Conservation (phyloP, 2,888 invertebrate genomes). For the Magallana nippona region DNA sequence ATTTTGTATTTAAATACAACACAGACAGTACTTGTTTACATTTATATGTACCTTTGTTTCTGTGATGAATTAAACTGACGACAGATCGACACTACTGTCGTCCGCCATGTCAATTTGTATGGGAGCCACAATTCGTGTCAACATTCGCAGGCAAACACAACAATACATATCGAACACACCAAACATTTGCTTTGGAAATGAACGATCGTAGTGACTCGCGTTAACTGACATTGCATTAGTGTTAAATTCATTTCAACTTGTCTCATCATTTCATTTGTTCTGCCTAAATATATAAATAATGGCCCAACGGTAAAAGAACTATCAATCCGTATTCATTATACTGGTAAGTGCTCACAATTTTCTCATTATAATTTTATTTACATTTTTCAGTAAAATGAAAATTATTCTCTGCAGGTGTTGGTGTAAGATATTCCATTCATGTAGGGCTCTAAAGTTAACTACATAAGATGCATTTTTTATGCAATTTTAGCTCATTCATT, state of each 20-base stretch:
- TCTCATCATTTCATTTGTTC: not conserved
- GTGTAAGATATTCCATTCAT: too few species aligned
- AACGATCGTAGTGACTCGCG: not conserved
- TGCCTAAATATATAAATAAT: conserved; percentile 20
- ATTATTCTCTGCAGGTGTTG: too few species aligned
- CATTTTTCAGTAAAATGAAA: too few species aligned
- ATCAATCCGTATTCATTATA: too few species aligned
- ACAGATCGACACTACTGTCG: not conserved
- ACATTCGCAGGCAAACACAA: not conserved
- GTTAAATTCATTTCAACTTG: not conserved
- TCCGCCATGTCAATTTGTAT: not conserved
- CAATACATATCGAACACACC: not conserved
- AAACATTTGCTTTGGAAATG: not conserved
- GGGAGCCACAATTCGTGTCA: not conserved
- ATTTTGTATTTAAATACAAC: too few species aligned
- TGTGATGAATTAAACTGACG: not conserved
- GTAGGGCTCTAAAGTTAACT: too few species aligned
- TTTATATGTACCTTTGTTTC: too few species aligned
- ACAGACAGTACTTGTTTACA: too few species aligned
- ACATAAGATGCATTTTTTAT: not conserved
- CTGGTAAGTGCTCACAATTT: too few species aligned
- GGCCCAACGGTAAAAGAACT: not conserved
- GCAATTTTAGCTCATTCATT: not conserved
- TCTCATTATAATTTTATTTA: too few species aligned
- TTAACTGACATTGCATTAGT: not conserved